Evolutionary conservation across 2,113 vertebrate genomes (phyloP).

Genomic region (Malurus elegans): DNA sequence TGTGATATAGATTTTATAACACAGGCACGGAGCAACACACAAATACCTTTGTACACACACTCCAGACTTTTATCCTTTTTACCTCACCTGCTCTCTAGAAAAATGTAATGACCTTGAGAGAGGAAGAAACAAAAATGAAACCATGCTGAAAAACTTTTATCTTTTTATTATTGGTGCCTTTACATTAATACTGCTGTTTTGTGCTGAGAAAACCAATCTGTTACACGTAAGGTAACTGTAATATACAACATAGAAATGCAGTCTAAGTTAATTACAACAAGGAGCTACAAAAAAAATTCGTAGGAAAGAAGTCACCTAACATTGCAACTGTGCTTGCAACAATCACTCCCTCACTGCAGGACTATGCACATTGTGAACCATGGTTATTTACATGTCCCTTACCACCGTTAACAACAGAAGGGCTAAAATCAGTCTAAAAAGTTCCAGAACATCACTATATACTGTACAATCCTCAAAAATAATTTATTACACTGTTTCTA

Average conservation of each 20-base stretch:
- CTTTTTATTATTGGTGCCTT: slow-evolving; percentile 76
- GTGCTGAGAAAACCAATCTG: slow-evolving; percentile 92
- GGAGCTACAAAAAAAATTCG: slow-evolving; percentile 88
- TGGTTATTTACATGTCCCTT: slow-evolving; percentile 87
- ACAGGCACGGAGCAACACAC: no score
- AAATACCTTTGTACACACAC: not conserved
- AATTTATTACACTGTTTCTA: slow-evolving; percentile 96
- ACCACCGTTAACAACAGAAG: slow-evolving; percentile 84
- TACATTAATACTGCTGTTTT: slow-evolving; percentile 85
- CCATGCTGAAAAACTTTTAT: slow-evolving; percentile 73
- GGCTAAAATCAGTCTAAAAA: slow-evolving; percentile 91
- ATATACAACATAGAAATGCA: slow-evolving; percentile 95
- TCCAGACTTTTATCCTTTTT: not conserved
- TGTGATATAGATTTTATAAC: not conserved
- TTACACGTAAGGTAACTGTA: slow-evolving; percentile 89
- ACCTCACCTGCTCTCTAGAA: not conserved
- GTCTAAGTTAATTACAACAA: slow-evolving; percentile 92
- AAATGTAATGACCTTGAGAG: not conserved
- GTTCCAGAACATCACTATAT: slow-evolving; percentile 90
- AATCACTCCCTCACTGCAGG: slow-evolving; percentile 74
- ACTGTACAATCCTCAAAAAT: slow-evolving; percentile 99
- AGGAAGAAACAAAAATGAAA: slow-evolving; percentile 53
- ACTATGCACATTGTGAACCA: slow-evolving; percentile 76
- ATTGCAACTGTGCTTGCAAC: slow-evolving; percentile 83
- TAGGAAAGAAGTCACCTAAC: slow-evolving; percentile 84